Evolutionary conservation across 2,797 vertebrate species (phyloP), one percentile per base, ranked within the genome.

Genomic region (Pipistrellus pipistrellus): DNA sequence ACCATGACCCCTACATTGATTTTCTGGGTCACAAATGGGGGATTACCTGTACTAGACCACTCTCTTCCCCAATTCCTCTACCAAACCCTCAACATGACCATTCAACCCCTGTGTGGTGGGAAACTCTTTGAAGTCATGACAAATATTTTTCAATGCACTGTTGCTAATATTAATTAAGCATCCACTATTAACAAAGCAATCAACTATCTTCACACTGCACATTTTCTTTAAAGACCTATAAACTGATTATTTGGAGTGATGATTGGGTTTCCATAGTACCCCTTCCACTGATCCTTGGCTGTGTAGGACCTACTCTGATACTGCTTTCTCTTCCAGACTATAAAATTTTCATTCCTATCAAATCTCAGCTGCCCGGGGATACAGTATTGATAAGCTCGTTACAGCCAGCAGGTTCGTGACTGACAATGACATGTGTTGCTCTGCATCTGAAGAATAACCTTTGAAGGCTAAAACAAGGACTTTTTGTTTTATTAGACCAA

Each of bases 401-500:
- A 59, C 11, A 81, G 64, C 51, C 77, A 72, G 85, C 66, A 93
- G 27, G n/a, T 93, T 93, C 71, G 41, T 90, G 78, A 76, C 23
- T 91, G 80, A 84, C 53, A 83, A n/a, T 30, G n/a, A 53, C 46
- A 64, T 35, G 66, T 30, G 23, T 88, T 85, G 35, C 53, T 76
- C 93, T 88, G 71, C 71, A 62, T 84, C 92, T 93, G 83, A 92
- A 85, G 82, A 88, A 44, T 38, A 81, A 95, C 2, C 18, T 87
- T 95, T 81, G 55, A 92, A 92, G 21, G 14, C 71, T 86, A 93
- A 92, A 90, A 44, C 27, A 90, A 92, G 27, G 27, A 66, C 66
- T 25, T n/a, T 71, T 73, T 88, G 38, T n/a, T 75, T 68, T 75
- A 82, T 90, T 96, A 64, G 75, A 32, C 30, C 85, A 78, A 82